Evolutionary conservation across 2,888 invertebrate species (phyloP).

Genomic region (Acronicta alni): DNA sequence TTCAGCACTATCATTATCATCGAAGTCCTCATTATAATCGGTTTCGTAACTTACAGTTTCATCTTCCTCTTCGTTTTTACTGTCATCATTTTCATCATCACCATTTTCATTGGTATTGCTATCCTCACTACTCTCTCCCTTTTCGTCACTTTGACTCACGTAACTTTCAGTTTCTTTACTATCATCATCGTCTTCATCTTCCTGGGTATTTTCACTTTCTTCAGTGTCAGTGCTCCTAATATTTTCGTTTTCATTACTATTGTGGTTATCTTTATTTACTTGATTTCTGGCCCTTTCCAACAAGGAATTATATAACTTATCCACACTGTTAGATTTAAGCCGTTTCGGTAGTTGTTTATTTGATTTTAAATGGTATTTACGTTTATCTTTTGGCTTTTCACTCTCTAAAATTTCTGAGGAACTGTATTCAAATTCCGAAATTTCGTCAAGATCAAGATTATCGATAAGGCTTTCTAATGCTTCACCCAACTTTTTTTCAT

Average conservation of each 20-base stretch:
- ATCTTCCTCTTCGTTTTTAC: background rate
- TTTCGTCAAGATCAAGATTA: conserved; percentile 12
- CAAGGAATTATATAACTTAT: background rate
- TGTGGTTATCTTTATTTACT: background rate
- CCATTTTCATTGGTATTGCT: too few species aligned
- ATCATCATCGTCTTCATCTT: background rate
- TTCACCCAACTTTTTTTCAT: conserved; percentile 13
- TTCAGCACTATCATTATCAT: background rate
- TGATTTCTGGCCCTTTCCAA: background rate
- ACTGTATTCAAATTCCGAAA: conserved; percentile 6
- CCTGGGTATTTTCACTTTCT: background rate
- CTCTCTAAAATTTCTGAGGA: background rate
- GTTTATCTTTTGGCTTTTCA: background rate
- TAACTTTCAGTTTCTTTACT: background rate
- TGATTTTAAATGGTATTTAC: background rate
- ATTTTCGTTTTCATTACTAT: background rate
- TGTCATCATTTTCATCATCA: background rate
- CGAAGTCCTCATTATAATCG: background rate
- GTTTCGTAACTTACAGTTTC: background rate
- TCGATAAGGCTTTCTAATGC: conserved; percentile 16
- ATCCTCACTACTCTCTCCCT: background rate
- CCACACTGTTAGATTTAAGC: too few species aligned
- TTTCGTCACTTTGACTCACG: background rate
- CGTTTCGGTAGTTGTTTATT: background rate
- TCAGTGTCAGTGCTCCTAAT: background rate